Evolutionary conservation across 2,888 invertebrate genomes (phyloP).

Genomic region (Tipula lateralis): DNA sequence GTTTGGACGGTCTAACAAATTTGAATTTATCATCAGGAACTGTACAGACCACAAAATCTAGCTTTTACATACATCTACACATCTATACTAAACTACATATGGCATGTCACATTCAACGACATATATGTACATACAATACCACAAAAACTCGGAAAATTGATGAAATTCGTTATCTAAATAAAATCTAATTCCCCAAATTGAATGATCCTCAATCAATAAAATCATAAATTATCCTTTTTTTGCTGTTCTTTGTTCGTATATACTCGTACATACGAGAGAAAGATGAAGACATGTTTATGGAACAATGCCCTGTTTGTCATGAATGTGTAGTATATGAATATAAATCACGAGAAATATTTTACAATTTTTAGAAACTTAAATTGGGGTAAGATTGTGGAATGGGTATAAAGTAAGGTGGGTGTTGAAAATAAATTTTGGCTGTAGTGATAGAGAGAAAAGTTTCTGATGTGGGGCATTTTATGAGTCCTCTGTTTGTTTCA

Average conservation of each 20-base stretch:
- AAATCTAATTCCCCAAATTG: slow-evolving; percentile 19
- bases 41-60: too few species aligned
- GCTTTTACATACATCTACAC: not conserved
- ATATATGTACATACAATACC: not conserved
- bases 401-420: too few species aligned
- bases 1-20: not conserved
- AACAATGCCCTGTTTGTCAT: not conserved
- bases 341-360: not conserved
- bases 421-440: too few species aligned
- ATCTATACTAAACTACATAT: not conserved
- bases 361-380: not conserved
- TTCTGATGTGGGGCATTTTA: too few species aligned
- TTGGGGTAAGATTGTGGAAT: too few species aligned
- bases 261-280: too few species aligned
- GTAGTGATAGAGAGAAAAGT: too few species aligned
- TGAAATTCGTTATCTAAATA: not conserved
- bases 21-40: not conserved
- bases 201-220: slow-evolving; percentile 24
- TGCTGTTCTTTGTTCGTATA: not conserved
- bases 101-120: not conserved
- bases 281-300: not conserved
- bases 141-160: not conserved
- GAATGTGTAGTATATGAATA: not conserved
- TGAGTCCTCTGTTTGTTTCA: too few species aligned
- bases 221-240: slow-evolving; percentile 20